These are phyloP conservation scores for Caenorhabditis latens DNA, from an alignment of 1,140 invertebrate genomes.

Conservation along the genomic window DNA sequence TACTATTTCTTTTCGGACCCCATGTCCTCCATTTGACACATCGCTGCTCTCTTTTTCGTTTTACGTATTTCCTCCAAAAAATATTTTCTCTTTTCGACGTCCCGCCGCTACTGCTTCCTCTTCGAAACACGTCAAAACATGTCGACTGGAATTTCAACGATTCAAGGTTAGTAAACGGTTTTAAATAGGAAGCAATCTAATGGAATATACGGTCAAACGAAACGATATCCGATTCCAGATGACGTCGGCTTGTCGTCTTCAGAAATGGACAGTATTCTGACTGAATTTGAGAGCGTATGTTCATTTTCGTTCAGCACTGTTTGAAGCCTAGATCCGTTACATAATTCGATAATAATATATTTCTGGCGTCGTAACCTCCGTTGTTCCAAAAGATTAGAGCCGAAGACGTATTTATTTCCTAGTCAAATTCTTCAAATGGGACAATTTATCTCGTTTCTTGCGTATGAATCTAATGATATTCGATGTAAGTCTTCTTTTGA, in stretches of 20 bases:
- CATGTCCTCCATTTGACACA: not conserved
- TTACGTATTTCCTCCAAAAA: slow-evolving; percentile 2
- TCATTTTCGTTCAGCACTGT: too few species aligned
- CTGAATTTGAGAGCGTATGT: too few species aligned
- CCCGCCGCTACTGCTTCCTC: not conserved
- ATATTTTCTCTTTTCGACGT: not conserved
- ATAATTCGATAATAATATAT: too few species aligned
- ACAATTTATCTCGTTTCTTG: too few species aligned
- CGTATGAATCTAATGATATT: too few species aligned
- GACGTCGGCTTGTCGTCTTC: not conserved
- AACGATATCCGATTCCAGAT: not conserved
- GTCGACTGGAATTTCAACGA: not conserved
- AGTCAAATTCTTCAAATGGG: too few species aligned
- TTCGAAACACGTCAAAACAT: slow-evolving; percentile 28
- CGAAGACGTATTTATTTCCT: too few species aligned
- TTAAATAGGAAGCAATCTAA: not conserved
- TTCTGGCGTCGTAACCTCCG: too few species aligned
- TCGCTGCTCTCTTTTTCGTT: not conserved
- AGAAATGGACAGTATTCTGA: too few species aligned
- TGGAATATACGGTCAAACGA: not conserved
- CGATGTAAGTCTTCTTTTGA: too few species aligned
- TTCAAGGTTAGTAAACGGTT: slow-evolving; percentile 8
- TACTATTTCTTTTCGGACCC: not conserved
- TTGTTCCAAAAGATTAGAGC: too few species aligned
- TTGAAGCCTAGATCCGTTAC: too few species aligned